A percentile compares a stretch with the other conserved stretches of the same genome.
Conservation (phyloP, 1,140 invertebrate species). For the Orussus abietinus region DNA sequence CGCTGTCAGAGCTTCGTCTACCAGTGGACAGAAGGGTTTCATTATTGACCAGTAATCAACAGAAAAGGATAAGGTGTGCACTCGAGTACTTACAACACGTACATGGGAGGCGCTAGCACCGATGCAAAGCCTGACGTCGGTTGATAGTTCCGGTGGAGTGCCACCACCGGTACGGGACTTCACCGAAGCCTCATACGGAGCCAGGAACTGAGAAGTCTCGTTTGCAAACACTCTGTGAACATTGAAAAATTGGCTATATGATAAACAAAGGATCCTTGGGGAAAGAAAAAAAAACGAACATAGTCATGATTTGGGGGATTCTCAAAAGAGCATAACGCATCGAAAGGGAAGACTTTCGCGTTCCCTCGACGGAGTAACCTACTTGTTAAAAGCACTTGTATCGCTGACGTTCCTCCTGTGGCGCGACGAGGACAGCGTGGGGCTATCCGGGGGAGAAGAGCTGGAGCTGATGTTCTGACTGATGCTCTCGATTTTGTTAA, state of each 20-base stretch:
- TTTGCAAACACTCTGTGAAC: constrained; percentile 66
- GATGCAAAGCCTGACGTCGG: constrained; percentile 42
- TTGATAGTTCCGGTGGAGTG: constrained; percentile 44
- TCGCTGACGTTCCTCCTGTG: constrained; percentile 83
- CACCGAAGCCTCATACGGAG: constrained; percentile 67
- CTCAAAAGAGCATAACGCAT: no score
- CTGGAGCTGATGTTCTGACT: constrained; percentile 51
- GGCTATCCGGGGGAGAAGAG: constrained; percentile 46
- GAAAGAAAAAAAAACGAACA: constrained; percentile 4
- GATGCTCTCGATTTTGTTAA: constrained; percentile 46
- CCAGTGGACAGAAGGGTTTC: no score
- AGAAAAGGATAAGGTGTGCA: constrained; percentile 53
- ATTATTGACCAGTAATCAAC: no score
- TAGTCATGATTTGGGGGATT: no score
- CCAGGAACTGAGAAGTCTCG: constrained; percentile 72
- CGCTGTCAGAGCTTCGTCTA: no score
- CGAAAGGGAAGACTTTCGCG: not conserved
- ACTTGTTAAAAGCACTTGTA: constrained; percentile 83
- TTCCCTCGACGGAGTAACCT: no score
- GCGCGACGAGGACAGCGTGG: constrained; percentile 47
- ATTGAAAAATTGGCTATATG: constrained; percentile 20
- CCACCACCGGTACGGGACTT: constrained; percentile 51
- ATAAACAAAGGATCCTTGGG: not conserved
- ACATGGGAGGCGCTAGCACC: constrained; percentile 49
- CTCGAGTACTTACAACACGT: constrained; percentile 55